Conservation (phyloP, 2,888 invertebrate species). For the Ichneumoninae sp. region DNA sequence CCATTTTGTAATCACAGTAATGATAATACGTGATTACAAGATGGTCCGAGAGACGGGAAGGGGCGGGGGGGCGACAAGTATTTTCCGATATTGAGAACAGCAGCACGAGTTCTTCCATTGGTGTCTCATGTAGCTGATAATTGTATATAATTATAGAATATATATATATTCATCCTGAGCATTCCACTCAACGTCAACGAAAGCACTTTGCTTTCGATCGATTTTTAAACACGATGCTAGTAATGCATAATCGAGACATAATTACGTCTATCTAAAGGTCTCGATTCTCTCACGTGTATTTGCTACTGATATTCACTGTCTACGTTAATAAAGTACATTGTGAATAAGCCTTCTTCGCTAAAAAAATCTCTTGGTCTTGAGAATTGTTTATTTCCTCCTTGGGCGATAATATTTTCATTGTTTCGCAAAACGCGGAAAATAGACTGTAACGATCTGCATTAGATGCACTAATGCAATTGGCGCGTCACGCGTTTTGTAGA, state of each 20-base stretch:
- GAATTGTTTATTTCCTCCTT: neutral
- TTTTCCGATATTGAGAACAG: constrained; percentile 53
- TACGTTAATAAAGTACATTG: constrained; percentile 76
- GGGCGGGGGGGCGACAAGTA: constrained; percentile 24
- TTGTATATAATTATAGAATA: constrained; percentile 78
- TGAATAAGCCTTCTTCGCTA: constrained; percentile 64
- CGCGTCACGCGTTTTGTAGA: too few relatives aligned
- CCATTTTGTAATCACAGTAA: constrained; percentile 40
- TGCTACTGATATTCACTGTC: constrained; percentile 75
- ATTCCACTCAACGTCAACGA: constrained; percentile 75
- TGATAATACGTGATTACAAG: constrained; percentile 39
- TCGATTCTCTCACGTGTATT: constrained; percentile 72
- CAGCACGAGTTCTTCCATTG: constrained; percentile 76
- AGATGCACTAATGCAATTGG: neutral
- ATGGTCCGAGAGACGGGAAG: constrained; percentile 16
- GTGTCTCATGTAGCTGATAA: constrained; percentile 76
- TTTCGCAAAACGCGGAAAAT: neutral
- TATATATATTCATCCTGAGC: constrained; percentile 75
- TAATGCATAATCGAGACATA: constrained; percentile 53
- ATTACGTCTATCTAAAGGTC: constrained; percentile 63
- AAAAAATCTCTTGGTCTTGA: neutral
- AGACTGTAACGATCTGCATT: neutral
- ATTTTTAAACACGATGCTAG: constrained; percentile 66
- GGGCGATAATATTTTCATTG: neutral
- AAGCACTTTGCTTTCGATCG: constrained; percentile 67